Conservation (phyloP, 2,888 invertebrate genomes). For the Rotaria socialis region DNA sequence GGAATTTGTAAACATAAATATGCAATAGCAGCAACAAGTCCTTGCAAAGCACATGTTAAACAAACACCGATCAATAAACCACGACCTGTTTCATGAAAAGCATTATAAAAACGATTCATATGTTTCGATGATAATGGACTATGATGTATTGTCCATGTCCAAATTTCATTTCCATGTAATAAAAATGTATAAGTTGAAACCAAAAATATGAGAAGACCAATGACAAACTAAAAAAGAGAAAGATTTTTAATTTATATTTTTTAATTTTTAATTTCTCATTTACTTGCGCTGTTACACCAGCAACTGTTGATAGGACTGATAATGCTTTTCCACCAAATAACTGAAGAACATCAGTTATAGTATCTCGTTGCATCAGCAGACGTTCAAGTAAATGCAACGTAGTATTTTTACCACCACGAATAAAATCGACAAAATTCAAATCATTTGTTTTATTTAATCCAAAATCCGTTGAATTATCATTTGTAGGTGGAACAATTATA, state of each 20-base stretch:
- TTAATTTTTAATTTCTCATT: not conserved
- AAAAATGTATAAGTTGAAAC: conserved; percentile 12
- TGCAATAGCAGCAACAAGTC: conserved; percentile 30
- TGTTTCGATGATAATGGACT: conserved; percentile 20
- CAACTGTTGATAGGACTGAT: conserved; percentile 9
- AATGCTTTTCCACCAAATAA: conserved; percentile 32
- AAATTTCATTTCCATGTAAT: not conserved
- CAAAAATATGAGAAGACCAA: conserved; percentile 19
- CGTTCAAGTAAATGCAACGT: not conserved
- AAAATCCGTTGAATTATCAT: not conserved
- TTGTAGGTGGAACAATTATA: not conserved
- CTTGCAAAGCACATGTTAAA: conserved; percentile 24
- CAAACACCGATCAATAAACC: conserved; percentile 32
- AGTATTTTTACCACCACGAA: not conserved
- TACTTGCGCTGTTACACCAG: conserved; percentile 27
- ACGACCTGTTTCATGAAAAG: conserved; percentile 32
- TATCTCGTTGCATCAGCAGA: not conserved
- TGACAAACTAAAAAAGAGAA: not conserved
- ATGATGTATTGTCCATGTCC: conserved; percentile 15
- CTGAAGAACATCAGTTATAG: not conserved
- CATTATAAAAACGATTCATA: conserved; percentile 21
- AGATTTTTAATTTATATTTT: not conserved
- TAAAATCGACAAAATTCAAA: not conserved
- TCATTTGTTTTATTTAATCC: not conserved
- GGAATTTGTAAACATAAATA: conserved; percentile 35